These are phyloP conservation scores for Megaptera novaeangliae DNA, from an alignment of 2,113 vertebrate species.

Conservation along the genomic window DNA sequence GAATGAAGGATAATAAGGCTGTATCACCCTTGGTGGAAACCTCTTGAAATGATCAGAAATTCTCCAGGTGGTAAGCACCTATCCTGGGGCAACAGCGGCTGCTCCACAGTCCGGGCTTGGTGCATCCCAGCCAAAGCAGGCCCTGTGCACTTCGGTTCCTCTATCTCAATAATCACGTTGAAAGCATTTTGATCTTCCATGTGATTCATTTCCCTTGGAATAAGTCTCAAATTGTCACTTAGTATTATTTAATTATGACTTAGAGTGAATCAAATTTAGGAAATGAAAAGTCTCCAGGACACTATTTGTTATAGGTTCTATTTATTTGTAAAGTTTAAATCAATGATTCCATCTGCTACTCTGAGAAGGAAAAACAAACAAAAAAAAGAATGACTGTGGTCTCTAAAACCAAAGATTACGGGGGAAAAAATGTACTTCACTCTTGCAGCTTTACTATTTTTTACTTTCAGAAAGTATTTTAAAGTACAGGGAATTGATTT, in stretches of 20 bases:
- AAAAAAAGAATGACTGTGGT: not conserved
- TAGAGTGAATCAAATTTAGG: not conserved
- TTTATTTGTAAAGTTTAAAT: conserved; percentile 39
- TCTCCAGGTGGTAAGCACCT: fast-evolving
- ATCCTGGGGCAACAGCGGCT: fast-evolving
- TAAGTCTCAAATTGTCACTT: not conserved
- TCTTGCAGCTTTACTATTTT: not conserved
- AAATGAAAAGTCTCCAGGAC: not conserved
- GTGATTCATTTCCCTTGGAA: not conserved
- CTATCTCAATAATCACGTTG: fast-evolving
- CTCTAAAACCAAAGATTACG: not conserved
- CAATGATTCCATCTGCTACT: conserved; percentile 19
- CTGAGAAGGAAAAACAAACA: not conserved
- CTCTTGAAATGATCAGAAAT: not conserved
- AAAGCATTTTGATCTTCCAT: not conserved
- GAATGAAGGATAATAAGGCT: too few species aligned
- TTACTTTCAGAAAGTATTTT: not conserved
- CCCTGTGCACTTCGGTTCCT: fast-evolving
- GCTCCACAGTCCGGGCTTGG: fast-evolving
- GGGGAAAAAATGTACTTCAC: not conserved
- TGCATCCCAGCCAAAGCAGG: fast-evolving
- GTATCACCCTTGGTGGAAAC: fast-evolving
- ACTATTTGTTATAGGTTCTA: conserved; percentile 12
- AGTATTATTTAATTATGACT: conserved; percentile 31
- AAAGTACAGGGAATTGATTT: not conserved